These are phyloP conservation scores for Scomber scombrus DNA, from an alignment of 2,113 vertebrate species.

Conservation along the genomic window DNA sequence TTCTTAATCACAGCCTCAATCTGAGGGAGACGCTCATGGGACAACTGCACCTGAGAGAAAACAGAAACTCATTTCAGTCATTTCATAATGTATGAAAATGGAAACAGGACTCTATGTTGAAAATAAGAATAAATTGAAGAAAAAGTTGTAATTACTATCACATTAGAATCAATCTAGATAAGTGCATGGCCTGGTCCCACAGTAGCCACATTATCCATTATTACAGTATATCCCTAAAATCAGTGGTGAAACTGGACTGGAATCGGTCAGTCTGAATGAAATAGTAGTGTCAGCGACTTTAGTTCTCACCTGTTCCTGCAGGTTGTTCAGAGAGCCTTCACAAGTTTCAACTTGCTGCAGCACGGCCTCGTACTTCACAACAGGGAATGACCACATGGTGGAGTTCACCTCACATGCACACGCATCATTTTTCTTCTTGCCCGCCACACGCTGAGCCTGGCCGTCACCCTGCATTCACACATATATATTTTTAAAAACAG, in stretches of 20 bases:
- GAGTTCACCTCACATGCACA: slow-evolving; percentile 76
- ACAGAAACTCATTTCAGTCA: too few species aligned
- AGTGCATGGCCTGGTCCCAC: too few species aligned
- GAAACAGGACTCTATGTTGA: neutral
- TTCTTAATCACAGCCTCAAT: slow-evolving; percentile 63
- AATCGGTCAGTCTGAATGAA: neutral
- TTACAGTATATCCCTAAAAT: too few species aligned
- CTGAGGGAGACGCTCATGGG: slow-evolving; percentile 63
- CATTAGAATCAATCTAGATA: too few species aligned
- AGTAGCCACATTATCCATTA: neutral
- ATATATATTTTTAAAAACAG: neutral
- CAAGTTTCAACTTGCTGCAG: slow-evolving; percentile 66
- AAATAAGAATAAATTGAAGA: neutral
- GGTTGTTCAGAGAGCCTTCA: slow-evolving; percentile 35
- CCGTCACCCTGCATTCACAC: slow-evolving; percentile 40
- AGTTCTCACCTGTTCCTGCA: slow-evolving; percentile 68
- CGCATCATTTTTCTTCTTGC: slow-evolving; percentile 18
- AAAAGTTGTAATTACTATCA: neutral
- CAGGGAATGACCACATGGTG: slow-evolving; percentile 76
- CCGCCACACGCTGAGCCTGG: slow-evolving; percentile 51
- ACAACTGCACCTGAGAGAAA: slow-evolving; percentile 57
- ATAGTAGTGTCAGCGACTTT: neutral
- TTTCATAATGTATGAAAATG: neutral
- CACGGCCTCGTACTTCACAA: slow-evolving; percentile 53
- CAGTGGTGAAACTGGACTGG: neutral